phyloP scores from a whole-genome alignment of 2,797 vertebrate species.

The Spinibarbus caldwelli region DNA sequence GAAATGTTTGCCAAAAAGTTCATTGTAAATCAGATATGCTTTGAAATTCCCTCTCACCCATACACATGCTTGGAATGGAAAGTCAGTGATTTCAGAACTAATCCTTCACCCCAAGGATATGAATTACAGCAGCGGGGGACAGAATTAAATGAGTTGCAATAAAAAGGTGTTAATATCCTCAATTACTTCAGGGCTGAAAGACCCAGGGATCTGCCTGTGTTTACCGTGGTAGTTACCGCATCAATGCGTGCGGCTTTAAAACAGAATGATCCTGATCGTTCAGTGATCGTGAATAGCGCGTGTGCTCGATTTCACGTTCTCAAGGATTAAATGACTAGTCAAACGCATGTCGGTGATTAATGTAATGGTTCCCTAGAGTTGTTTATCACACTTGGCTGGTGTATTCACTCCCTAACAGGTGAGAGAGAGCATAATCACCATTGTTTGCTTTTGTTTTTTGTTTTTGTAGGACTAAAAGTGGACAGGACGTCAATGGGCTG shows the following conservation, averaged over 20 bases:
- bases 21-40: conserved; percentile 60
- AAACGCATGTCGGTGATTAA: conserved; percentile 11
- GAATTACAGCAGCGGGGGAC: conserved; percentile 66
- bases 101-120: conserved; percentile 72
- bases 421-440: neutral
- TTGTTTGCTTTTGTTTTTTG: conserved; percentile 57
- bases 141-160: conserved; percentile 72
- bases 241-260: conserved; percentile 21
- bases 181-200: conserved; percentile 68
- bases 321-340: conserved; percentile 24
- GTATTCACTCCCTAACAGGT: neutral
- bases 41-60: conserved; percentile 68
- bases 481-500: conserved; percentile 79
- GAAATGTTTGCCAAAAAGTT: conserved; percentile 11
- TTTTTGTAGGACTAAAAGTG: conserved; percentile 83
- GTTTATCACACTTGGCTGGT: conserved; percentile 16
- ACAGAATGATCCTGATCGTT: conserved; percentile 20
- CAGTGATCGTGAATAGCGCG: neutral
- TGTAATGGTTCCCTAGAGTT: conserved; percentile 8
- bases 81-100: conserved; percentile 69
- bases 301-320: conserved; percentile 4
- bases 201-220: conserved; percentile 12
- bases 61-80: conserved; percentile 66
- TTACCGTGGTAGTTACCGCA: conserved; percentile 26
- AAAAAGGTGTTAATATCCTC: conserved; percentile 72